A percentile compares a stretch with the other conserved stretches of the same genome.
Conservation (phyloP, 2,797 vertebrate species). For the Ammospiza maritima region DNA sequence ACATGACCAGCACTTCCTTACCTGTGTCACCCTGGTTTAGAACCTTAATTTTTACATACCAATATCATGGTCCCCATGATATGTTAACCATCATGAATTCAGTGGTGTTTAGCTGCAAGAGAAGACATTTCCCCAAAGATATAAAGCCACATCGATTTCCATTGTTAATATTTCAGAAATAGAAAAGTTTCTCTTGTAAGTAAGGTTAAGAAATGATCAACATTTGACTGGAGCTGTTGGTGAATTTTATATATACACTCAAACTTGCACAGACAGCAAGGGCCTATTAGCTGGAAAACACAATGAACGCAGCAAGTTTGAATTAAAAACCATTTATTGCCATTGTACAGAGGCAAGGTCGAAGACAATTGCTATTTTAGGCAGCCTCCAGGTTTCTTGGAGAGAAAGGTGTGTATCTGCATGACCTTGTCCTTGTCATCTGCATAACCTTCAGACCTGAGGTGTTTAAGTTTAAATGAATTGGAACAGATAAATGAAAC, state of each 20-base stretch:
- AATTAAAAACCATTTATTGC: conserved; percentile 4
- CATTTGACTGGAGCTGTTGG: background rate
- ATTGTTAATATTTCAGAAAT: background rate
- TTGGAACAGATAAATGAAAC: conserved; percentile 8
- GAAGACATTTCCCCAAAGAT: background rate
- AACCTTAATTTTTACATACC: background rate
- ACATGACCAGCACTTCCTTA: background rate
- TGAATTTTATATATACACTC: background rate
- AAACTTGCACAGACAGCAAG: background rate
- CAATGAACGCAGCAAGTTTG: background rate
- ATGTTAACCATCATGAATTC: background rate
- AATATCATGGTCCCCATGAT: background rate
- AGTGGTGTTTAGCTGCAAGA: background rate
- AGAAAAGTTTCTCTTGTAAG: background rate
- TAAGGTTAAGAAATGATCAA: background rate
- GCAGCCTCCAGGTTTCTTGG: background rate
- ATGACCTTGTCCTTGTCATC: conserved; percentile 16
- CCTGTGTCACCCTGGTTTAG: background rate
- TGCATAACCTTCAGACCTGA: conserved; percentile 10
- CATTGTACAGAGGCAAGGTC: background rate
- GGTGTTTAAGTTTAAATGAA: background rate
- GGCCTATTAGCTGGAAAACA: background rate
- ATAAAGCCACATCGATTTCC: background rate
- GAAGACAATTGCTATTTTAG: conserved; percentile 12
- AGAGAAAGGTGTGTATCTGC: background rate